Conservation (phyloP, 2,888 invertebrate species). For the Iselma pallidipennis region DNA sequence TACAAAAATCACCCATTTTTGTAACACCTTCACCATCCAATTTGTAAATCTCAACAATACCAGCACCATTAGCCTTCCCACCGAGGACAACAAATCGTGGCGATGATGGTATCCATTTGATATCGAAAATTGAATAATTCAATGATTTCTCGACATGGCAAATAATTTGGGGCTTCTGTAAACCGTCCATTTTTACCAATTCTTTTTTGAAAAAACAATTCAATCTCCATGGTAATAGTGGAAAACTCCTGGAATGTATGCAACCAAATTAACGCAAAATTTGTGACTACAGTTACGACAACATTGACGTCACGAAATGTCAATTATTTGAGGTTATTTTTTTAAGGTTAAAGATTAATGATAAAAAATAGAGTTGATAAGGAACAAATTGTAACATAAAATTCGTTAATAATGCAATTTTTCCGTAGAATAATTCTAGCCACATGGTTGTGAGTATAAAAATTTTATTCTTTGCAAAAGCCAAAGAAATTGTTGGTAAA, state of each 20-base stretch:
- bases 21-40: constrained; percentile 74
- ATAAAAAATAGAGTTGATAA: neutral
- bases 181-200: constrained; percentile 53
- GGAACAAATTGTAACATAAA: neutral
- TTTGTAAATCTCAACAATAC: constrained; percentile 81
- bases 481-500: constrained; percentile 78
- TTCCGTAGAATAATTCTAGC: neutral
- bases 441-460: constrained; percentile 60
- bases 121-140: constrained; percentile 86
- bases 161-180: constrained; percentile 89
- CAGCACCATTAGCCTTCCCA: constrained; percentile 81
- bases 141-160: constrained; percentile 81
- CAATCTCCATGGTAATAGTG: constrained; percentile 14
- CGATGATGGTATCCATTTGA: constrained; percentile 95
- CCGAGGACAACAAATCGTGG: constrained; percentile 92
- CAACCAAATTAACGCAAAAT: neutral
- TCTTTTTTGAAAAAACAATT: constrained; percentile 12
- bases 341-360: neutral
- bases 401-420: neutral
- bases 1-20: constrained; percentile 73
- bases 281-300: neutral
- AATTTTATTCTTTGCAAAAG: constrained; percentile 87
- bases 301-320: neutral
- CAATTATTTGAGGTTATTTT: neutral
- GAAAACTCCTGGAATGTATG: neutral